Evolutionary conservation across 2,797 vertebrate genomes (phyloP).

Genomic region (Bovichtus variegatus): DNA sequence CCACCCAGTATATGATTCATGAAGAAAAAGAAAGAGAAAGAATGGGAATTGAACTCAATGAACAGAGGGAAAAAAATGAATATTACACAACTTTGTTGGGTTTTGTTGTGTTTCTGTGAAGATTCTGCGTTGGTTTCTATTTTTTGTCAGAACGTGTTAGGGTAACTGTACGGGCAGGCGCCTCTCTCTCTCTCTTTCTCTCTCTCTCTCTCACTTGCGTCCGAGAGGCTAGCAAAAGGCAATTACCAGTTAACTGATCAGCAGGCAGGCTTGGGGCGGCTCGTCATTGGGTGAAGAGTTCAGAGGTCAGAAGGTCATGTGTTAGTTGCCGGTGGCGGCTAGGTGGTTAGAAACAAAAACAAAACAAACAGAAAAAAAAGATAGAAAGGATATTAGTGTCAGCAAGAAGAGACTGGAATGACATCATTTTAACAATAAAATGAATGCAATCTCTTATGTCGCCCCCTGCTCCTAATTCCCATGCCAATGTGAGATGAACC

Average conservation of each 20-base stretch:
- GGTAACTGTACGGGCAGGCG: slow-evolving; percentile 92
- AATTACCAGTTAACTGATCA: slow-evolving; percentile 99
- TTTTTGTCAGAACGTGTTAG: slow-evolving; percentile 90
- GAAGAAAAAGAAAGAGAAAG: slow-evolving; percentile 85
- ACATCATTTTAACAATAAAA: slow-evolving; percentile 92
- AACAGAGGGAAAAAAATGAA: slow-evolving; percentile 86
- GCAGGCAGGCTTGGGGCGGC: slow-evolving; percentile 99
- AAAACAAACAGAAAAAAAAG: slow-evolving; percentile 96
- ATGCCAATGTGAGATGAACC: slow-evolving; percentile 73
- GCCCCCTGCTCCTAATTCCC: slow-evolving; percentile 53
- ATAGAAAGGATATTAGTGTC: slow-evolving; percentile 99
- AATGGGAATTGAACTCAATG: slow-evolving; percentile 83
- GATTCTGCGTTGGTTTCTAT: slow-evolving; percentile 73
- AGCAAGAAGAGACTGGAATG: slow-evolving; percentile 94
- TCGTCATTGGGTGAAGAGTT: slow-evolving; percentile 99
- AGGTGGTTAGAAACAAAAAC: slow-evolving; percentile 99
- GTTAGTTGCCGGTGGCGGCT: slow-evolving; percentile 99
- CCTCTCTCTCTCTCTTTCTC: slow-evolving; percentile 87
- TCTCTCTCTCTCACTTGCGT: slow-evolving; percentile 86
- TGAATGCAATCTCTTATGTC: slow-evolving; percentile 85
- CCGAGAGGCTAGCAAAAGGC: slow-evolving; percentile 99
- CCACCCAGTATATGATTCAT: slow-evolving; percentile 90
- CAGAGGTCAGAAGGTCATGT: slow-evolving; percentile 99
- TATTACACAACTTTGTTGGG: slow-evolving; percentile 86
- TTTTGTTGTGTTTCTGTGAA: slow-evolving; percentile 85